phyloP scores from a whole-genome alignment of 1,140 invertebrate species.

The Pseudomyrmex dendroicus region DNA sequence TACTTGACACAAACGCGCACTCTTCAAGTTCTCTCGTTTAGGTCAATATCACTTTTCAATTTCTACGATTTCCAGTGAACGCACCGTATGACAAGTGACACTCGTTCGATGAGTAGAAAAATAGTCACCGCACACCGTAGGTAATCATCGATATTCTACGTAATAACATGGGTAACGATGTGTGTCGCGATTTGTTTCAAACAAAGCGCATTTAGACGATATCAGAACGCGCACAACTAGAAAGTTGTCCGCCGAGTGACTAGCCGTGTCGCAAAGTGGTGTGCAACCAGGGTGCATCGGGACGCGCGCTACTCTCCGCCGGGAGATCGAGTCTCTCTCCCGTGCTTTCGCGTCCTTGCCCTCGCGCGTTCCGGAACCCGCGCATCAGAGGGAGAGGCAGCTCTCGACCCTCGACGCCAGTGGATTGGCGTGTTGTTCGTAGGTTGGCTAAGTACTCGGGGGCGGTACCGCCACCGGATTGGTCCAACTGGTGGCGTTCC shows the following conservation, averaged over 20 bases:
- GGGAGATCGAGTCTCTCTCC: constrained; percentile 62
- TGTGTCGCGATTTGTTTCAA: neutral
- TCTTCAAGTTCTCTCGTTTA: too few species aligned
- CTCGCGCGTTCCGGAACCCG: constrained; percentile 54
- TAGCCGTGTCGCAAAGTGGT: constrained; percentile 65
- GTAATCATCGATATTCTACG: neutral
- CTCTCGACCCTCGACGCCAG: constrained; percentile 53
- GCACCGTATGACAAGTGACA: too few species aligned
- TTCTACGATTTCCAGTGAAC: too few species aligned
- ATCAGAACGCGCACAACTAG: constrained; percentile 12
- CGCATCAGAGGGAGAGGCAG: constrained; percentile 45
- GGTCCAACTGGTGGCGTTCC: constrained; percentile 72
- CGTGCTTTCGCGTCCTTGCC: constrained; percentile 47
- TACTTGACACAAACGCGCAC: too few species aligned
- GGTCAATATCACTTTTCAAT: too few species aligned
- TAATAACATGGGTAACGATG: constrained; percentile 24
- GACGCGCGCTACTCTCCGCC: constrained; percentile 55
- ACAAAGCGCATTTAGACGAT: neutral
- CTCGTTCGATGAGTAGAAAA: constrained; percentile 24
- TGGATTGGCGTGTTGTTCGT: constrained; percentile 63
- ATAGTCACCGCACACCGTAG: constrained; percentile 34
- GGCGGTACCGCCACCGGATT: constrained; percentile 73
- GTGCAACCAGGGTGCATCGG: constrained; percentile 69
- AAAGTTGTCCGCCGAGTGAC: constrained; percentile 55
- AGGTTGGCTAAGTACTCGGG: constrained; percentile 52